Percentiles rank a stretch among this genome's conserved stretches.
phyloP scores from a whole-genome alignment of 2,797 vertebrate genomes.

The Rhabdophis nuchalis region DNA sequence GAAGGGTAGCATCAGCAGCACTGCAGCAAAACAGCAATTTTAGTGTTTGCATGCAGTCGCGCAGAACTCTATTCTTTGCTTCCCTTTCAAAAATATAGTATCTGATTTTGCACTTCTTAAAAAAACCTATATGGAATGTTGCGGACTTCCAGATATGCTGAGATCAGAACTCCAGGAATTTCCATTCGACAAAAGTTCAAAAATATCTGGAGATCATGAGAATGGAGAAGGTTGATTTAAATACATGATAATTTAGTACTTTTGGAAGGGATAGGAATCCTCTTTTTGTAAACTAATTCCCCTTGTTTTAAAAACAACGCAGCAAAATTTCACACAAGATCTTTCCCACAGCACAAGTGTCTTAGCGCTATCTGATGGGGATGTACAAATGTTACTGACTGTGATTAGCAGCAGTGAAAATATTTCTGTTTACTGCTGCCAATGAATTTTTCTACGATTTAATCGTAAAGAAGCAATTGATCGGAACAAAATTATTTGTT shows the following conservation, averaged over 20 bases:
- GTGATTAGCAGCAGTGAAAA: background rate
- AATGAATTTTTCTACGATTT: background rate
- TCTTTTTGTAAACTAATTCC: background rate
- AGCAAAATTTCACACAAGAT: background rate
- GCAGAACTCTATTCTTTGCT: background rate
- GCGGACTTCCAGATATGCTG: background rate
- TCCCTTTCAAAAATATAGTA: background rate
- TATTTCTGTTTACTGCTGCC: background rate
- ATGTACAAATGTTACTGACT: background rate
- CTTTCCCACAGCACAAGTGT: background rate
- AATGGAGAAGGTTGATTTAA: background rate
- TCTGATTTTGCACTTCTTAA: background rate
- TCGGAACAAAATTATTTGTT: background rate
- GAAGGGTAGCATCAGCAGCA: conserved; percentile 32
- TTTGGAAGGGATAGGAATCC: background rate
- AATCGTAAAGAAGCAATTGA: background rate
- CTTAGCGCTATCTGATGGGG: no score
- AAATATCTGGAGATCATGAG: background rate
- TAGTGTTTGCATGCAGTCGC: background rate
- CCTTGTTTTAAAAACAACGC: background rate
- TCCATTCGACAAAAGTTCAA: background rate
- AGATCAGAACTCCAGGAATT: background rate
- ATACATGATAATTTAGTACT: background rate
- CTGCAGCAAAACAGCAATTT: conserved; percentile 40
- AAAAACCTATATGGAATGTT: background rate